Evolutionary conservation across 2,113 vertebrate species (phyloP), one percentile per base, ranked within the genome.

Genomic region (Dromaius novaehollandiae): DNA sequence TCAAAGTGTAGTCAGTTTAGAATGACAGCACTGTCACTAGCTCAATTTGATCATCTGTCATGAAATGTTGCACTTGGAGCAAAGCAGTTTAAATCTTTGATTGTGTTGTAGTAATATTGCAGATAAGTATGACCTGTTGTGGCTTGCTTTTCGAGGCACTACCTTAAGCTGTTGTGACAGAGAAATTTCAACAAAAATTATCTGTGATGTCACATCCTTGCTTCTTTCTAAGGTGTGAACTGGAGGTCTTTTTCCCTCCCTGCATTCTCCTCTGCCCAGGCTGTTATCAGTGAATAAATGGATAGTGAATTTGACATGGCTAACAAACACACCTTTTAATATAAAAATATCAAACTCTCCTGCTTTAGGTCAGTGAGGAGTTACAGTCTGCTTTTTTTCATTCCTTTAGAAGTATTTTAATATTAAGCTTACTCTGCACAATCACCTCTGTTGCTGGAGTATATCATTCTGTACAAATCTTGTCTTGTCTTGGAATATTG

Each of bases 121-220:
- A 82, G 40, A 73, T 73, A 87, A 76, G 58, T 46, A 17, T 40
- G 46, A 75, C 26, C 21, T 0, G 0, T 18, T 30, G 18, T n/a
- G 74, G 58, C n/a, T 86, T 20, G 6, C 53, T 89, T 96, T 89
- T 10, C 61, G 71, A 74, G 34, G 26, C 34, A 24, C 30, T 19
- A 25, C 19, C 53, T 71, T 61, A 34, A 92, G 26, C 22, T 73
- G 9, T 60, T 48, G 11, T 30, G n/a, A 48, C 11, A 32, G 13
- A 75, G 42, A 90, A 87, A 74, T 50, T 58, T 1, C 7, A 40
- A 13, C 13, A 69, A 24, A 66, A 73, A 6, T 4, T 19, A 12
- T 3, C 58, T 63, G 11, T 68, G 10, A 28, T 69, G 53, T 91
- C 36, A 42, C 8, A 55, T 65, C 7, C 25, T 16, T 55, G 13